Evolutionary conservation across 2,888 invertebrate species (phyloP).

Genomic region (Rhodophaea formosa): DNA sequence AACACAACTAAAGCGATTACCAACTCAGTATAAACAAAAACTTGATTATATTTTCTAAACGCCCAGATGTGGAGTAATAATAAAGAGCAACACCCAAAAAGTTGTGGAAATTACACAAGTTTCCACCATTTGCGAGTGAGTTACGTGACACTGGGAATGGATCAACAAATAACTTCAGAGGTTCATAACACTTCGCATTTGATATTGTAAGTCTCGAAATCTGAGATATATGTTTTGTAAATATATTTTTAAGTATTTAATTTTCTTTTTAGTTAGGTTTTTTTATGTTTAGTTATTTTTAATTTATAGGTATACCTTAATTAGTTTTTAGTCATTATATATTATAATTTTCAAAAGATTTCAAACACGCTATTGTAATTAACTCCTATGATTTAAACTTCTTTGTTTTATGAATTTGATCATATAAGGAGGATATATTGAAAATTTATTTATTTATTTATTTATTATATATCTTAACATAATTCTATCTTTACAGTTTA

Average conservation of each 20-base stretch:
- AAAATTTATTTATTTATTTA: too few species aligned
- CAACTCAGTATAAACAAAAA: conserved; percentile 18
- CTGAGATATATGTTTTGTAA: neutral
- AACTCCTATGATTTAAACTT: too few species aligned
- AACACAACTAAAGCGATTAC: neutral
- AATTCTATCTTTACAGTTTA: too few species aligned
- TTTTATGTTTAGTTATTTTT: too few species aligned
- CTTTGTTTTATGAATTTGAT: too few species aligned
- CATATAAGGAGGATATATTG: too few species aligned
- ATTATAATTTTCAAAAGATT: neutral
- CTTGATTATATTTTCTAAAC: conserved; percentile 22
- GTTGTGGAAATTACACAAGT: conserved; percentile 30
- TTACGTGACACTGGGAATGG: conserved; percentile 19
- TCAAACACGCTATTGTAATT: neutral
- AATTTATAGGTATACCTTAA: too few species aligned
- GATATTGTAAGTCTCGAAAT: neutral
- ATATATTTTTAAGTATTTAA: too few species aligned
- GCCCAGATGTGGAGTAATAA: conserved; percentile 29
- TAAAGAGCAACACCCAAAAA: conserved; percentile 28
- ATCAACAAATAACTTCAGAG: conserved; percentile 9
- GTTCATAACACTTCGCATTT: neutral
- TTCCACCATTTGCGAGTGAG: conserved; percentile 27
- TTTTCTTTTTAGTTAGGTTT: too few species aligned
- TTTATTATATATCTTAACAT: too few species aligned
- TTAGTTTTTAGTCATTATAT: too few species aligned